Percentiles rank a stretch among this genome's conserved stretches.
phyloP scores from a whole-genome alignment of 2,113 vertebrate genomes.

The Labrus mixtus region DNA sequence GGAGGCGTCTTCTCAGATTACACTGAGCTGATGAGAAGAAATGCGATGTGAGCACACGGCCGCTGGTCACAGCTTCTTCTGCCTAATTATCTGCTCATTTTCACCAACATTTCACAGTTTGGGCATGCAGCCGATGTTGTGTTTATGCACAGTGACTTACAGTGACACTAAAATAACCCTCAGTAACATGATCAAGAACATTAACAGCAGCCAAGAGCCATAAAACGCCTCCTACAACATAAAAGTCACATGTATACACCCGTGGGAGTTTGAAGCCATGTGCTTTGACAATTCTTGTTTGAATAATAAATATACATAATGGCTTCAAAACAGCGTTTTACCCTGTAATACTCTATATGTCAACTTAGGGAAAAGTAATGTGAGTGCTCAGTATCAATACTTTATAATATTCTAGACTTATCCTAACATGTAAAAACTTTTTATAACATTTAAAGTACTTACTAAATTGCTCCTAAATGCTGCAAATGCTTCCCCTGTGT shows the following conservation, averaged over 20 bases:
- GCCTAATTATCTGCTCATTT: constrained; percentile 50
- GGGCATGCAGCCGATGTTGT: constrained; percentile 17
- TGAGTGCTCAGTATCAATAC: neutral
- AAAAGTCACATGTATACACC: neutral
- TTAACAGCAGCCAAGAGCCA: neutral
- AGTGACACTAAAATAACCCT: constrained; percentile 32
- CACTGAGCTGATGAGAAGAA: constrained; percentile 24
- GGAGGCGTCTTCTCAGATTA: constrained; percentile 25
- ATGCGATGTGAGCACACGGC: constrained; percentile 34
- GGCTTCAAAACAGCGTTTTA: neutral
- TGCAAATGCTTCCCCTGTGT: neutral
- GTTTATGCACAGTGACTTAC: constrained; percentile 16
- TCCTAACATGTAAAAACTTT: neutral
- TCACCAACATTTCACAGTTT: constrained; percentile 31
- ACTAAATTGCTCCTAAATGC: neutral
- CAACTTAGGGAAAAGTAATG: neutral
- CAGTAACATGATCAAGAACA: neutral
- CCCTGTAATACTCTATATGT: neutral
- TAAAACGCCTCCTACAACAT: constrained; percentile 25
- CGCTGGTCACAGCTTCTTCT: constrained; percentile 15
- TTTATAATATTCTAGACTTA: neutral
- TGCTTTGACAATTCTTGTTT: neutral
- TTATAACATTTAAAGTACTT: neutral
- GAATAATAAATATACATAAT: neutral
- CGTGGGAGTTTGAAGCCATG: neutral